Conservation (phyloP, 2,888 invertebrate species). For the Drosophila prolongata region DNA sequence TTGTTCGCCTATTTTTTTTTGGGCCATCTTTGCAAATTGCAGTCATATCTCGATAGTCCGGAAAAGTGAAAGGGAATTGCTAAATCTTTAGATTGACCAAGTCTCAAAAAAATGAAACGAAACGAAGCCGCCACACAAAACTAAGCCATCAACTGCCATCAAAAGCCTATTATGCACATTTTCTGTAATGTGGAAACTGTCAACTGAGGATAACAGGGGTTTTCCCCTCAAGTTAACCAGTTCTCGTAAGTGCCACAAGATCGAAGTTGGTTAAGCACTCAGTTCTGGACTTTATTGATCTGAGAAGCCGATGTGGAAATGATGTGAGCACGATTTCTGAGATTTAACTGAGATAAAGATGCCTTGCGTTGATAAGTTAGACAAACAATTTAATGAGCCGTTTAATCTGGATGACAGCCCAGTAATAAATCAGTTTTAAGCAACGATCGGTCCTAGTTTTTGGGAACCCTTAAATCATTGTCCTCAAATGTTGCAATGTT, state of each 20-base stretch:
- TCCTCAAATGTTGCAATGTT: neutral
- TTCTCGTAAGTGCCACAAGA: conserved; percentile 41
- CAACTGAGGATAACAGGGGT: conserved; percentile 20
- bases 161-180: conserved; percentile 51
- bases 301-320: conserved; percentile 42
- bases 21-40: conserved; percentile 54
- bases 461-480: neutral
- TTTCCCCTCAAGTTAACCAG: conserved; percentile 44
- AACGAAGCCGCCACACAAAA: conserved; percentile 43
- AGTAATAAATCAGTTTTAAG: conserved; percentile 19
- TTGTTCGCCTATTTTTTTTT: conserved; percentile 23
- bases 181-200: conserved; percentile 46
- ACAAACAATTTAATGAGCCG: conserved; percentile 35
- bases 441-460: neutral
- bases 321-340: conserved; percentile 59
- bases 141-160: conserved; percentile 45
- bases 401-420: conserved; percentile 14
- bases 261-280: conserved; percentile 15
- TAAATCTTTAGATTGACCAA: conserved; percentile 60
- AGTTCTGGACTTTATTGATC: conserved; percentile 45
- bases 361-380: conserved; percentile 30
- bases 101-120: conserved; percentile 10
- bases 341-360: conserved; percentile 13
- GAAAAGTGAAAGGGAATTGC: conserved; percentile 75
- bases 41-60: conserved; percentile 67